phyloP scores from a whole-genome alignment of 2,113 vertebrate genomes.

The Sinocyclocheilus maitianheensis region DNA sequence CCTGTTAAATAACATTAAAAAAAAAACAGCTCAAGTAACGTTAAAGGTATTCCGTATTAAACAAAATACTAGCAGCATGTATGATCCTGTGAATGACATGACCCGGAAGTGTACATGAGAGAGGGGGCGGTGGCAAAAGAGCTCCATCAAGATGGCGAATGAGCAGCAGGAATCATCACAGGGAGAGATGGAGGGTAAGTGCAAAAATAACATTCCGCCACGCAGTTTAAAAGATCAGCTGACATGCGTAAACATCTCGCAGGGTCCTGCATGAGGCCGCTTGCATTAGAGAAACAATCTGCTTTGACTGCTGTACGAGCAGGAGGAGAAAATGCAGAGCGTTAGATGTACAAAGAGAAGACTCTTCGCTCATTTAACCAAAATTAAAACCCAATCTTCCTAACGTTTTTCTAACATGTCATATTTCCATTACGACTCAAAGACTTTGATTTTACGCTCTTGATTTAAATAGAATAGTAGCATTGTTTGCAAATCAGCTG shows the following conservation, averaged over 20 bases:
- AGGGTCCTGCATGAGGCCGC: neutral
- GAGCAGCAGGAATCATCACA: conserved; percentile 86
- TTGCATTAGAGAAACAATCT: neutral
- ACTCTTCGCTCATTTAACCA: neutral
- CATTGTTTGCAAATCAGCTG: neutral
- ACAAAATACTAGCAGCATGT: neutral
- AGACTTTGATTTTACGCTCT: neutral
- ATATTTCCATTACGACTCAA: neutral
- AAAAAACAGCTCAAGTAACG: no score
- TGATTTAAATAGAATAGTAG: neutral
- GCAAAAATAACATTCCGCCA: conserved; percentile 39
- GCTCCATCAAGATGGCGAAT: conserved; percentile 89
- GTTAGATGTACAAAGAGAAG: neutral
- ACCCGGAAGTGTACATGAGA: conserved; percentile 73
- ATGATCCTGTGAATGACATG: conserved; percentile 8
- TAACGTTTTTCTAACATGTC: neutral
- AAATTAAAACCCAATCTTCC: neutral
- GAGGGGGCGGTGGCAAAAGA: conserved; percentile 69
- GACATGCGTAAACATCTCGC: neutral
- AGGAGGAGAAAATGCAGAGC: neutral
- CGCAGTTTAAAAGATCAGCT: neutral
- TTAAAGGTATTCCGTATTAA: no score
- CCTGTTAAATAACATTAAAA: neutral
- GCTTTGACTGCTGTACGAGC: neutral
- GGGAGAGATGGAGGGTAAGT: conserved; percentile 86